phyloP scores from a whole-genome alignment of 2,797 vertebrate genomes.

The Mastacembelus armatus region DNA sequence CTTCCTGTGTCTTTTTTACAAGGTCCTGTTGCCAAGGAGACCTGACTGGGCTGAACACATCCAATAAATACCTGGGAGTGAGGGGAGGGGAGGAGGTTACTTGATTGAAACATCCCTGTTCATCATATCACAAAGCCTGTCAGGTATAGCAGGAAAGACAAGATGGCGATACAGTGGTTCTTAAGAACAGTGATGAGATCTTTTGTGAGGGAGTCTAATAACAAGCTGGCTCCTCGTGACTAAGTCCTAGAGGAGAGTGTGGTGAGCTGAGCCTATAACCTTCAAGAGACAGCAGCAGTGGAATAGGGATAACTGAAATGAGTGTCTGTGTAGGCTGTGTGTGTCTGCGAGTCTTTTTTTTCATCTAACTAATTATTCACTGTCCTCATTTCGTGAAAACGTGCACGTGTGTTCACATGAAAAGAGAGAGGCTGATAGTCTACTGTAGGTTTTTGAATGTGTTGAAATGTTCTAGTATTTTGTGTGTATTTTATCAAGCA shows the following conservation, averaged over 20 bases:
- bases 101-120: slow-evolving; percentile 48
- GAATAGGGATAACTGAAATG: slow-evolving; percentile 74
- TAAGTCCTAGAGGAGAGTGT: slow-evolving; percentile 41
- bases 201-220: slow-evolving; percentile 35
- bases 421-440: slow-evolving; percentile 24
- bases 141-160: neutral
- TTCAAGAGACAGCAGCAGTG: slow-evolving; percentile 62
- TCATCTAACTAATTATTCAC: slow-evolving; percentile 73
- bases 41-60: slow-evolving; percentile 39
- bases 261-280: slow-evolving; percentile 60
- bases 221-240: slow-evolving; percentile 54
- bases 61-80: slow-evolving; percentile 53
- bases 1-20: slow-evolving; percentile 56
- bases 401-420: slow-evolving; percentile 25
- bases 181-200: slow-evolving; percentile 14
- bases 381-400: slow-evolving; percentile 67
- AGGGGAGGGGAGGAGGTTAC: slow-evolving; percentile 22
- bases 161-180: neutral
- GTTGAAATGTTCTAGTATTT: slow-evolving; percentile 22
- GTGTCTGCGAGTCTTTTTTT: no score
- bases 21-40: slow-evolving; percentile 71
- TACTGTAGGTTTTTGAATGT: slow-evolving; percentile 15
- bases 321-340: slow-evolving; percentile 61
- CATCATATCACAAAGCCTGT: slow-evolving; percentile 41
- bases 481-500: slow-evolving; percentile 38